Evolutionary conservation across 2,113 vertebrate species (phyloP).

Genomic region (Labeo rohita): DNA sequence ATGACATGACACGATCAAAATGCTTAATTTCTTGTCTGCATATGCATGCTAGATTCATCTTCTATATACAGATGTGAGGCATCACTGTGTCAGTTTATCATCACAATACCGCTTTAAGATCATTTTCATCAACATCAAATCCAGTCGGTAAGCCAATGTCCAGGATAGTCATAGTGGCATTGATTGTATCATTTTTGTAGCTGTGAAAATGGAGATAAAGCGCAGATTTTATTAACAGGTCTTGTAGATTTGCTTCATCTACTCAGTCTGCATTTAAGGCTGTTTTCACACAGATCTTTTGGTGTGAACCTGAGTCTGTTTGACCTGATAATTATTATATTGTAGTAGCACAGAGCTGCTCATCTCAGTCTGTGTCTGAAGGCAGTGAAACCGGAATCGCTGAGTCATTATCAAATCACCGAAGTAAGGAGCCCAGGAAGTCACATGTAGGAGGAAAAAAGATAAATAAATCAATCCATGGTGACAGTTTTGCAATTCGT

Average conservation of each 20-base stretch:
- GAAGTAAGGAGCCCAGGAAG: no score
- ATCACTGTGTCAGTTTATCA: neutral
- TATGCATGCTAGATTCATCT: neutral
- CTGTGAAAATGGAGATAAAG: slow-evolving; percentile 4
- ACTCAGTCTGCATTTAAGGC: neutral
- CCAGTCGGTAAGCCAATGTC: slow-evolving; percentile 68
- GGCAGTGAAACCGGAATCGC: no score
- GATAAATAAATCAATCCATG: no score
- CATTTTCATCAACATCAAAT: slow-evolving; percentile 61
- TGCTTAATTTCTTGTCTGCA: neutral
- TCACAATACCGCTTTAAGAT: slow-evolving; percentile 60
- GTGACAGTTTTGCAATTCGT: no score
- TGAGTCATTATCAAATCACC: no score
- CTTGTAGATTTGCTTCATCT: neutral
- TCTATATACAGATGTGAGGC: no score
- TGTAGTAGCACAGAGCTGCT: neutral
- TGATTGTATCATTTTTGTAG: neutral
- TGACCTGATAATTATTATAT: neutral
- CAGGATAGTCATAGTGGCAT: slow-evolving; percentile 70
- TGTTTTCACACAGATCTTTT: neutral
- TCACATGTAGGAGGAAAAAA: no score
- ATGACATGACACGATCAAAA: neutral
- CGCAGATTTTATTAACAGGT: neutral
- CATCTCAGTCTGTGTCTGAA: neutral
- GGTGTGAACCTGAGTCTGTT: neutral